phyloP scores from a whole-genome alignment of 2,797 vertebrate genomes.

The Danio albolineatus region DNA sequence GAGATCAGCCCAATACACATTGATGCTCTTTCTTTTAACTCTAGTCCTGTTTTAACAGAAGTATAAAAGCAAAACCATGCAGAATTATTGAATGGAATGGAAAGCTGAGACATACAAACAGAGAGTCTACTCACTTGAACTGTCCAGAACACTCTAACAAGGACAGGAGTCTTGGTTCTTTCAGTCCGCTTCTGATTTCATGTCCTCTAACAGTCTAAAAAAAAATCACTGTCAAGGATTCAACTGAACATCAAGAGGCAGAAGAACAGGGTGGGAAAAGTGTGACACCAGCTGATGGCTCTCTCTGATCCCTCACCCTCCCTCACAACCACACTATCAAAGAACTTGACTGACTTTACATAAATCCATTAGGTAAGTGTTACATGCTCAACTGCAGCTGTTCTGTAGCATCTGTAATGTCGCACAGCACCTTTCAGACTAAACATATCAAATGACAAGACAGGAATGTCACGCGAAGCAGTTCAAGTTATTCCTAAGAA shows the following conservation, averaged over 20 bases:
- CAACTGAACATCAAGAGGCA: slow-evolving; percentile 52
- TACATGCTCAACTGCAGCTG: neutral
- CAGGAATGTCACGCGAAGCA: slow-evolving; percentile 2
- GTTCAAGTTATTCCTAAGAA: neutral
- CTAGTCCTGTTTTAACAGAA: neutral
- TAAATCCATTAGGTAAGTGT: neutral
- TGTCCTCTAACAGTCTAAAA: slow-evolving; percentile 80
- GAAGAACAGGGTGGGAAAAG: slow-evolving; percentile 29
- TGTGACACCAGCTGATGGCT: neutral
- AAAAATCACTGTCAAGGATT: slow-evolving; percentile 78
- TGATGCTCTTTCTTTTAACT: neutral
- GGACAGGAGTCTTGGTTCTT: slow-evolving; percentile 81
- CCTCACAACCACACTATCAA: neutral
- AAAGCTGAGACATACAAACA: slow-evolving; percentile 10
- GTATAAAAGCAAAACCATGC: slow-evolving; percentile 3
- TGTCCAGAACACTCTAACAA: slow-evolving; percentile 80
- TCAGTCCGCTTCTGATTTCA: slow-evolving; percentile 78
- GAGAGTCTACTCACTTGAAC: slow-evolving; percentile 80
- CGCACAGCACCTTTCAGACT: neutral
- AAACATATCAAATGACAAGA: slow-evolving; percentile 3
- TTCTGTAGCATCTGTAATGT: neutral
- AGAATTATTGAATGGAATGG: neutral
- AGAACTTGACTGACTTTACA: neutral
- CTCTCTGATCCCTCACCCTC: neutral
- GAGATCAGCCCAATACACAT: neutral